Conservation (phyloP, 2,797 vertebrate species). For the Myotis vivesi region DNA sequence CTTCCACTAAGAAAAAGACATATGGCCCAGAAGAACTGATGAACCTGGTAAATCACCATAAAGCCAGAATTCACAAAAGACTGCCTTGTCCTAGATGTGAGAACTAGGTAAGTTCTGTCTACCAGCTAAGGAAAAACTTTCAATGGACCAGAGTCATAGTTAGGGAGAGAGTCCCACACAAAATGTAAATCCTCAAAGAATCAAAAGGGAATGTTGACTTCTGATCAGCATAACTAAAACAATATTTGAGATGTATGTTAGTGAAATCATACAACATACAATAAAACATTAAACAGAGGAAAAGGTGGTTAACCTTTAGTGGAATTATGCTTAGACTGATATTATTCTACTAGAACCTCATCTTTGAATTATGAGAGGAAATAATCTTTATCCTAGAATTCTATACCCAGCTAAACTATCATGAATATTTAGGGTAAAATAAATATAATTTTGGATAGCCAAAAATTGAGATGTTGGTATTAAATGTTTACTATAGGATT, state of each 20-base stretch:
- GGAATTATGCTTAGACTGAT: background rate
- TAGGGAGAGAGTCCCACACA: background rate
- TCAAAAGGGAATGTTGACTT: background rate
- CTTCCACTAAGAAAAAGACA: background rate
- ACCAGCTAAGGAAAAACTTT: background rate
- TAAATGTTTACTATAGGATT: background rate
- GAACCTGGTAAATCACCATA: background rate
- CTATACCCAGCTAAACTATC: background rate
- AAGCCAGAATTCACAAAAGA: background rate
- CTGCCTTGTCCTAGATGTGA: background rate
- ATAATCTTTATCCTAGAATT: background rate
- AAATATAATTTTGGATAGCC: background rate
- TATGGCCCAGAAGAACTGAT: background rate
- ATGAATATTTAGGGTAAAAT: background rate
- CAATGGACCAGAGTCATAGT: background rate
- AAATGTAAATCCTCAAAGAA: background rate
- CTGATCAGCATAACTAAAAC: background rate
- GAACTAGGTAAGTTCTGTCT: background rate
- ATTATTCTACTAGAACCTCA: background rate
- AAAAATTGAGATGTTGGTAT: background rate
- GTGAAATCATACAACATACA: background rate
- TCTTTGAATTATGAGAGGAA: background rate
- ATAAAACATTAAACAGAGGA: background rate
- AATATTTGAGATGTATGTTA: background rate
- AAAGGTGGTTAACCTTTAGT: background rate